Evolutionary conservation across 2,888 invertebrate species (phyloP).

Genomic region (Melanophora roralis): DNA sequence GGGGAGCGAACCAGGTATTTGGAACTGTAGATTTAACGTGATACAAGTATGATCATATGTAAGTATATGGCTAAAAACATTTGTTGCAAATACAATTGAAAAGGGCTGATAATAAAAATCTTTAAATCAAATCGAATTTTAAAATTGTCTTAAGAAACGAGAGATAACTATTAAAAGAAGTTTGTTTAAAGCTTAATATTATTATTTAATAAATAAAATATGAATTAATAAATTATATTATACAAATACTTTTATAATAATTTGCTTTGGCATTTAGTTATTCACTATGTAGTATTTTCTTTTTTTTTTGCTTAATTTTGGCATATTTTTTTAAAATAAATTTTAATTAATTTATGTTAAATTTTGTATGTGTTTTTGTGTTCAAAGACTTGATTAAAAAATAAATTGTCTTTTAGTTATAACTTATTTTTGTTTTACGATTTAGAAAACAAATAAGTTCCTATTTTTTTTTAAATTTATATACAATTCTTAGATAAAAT

Average conservation of each 20-base stretch:
- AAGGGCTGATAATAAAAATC: too few species aligned
- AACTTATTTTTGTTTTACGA: conserved; percentile 15
- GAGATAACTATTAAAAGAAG: background rate
- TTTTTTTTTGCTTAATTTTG: conserved; percentile 14
- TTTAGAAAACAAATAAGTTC: conserved; percentile 23
- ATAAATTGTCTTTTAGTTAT: conserved; percentile 57
- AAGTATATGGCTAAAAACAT: too few species aligned
- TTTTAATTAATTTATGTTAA: conserved; percentile 12
- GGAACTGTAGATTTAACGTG: too few species aligned
- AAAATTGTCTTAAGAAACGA: background rate
- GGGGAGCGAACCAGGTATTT: too few species aligned
- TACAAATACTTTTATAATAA: conserved; percentile 8
- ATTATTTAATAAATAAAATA: background rate
- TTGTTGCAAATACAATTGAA: too few species aligned
- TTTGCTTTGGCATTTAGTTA: conserved; percentile 14
- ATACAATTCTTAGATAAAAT: conserved; percentile 23
- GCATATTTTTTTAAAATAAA: conserved; percentile 8
- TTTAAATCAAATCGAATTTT: background rate
- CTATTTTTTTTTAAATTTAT: conserved; percentile 34
- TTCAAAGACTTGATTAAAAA: conserved; percentile 32
- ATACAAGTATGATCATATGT: too few species aligned
- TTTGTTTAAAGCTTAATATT: conserved; percentile 4
- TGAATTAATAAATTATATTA: too few species aligned
- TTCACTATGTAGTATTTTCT: background rate
- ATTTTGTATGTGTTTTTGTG: conserved; percentile 8